Conservation (phyloP, 2,888 invertebrate species). For the Amorpha juglandis region DNA sequence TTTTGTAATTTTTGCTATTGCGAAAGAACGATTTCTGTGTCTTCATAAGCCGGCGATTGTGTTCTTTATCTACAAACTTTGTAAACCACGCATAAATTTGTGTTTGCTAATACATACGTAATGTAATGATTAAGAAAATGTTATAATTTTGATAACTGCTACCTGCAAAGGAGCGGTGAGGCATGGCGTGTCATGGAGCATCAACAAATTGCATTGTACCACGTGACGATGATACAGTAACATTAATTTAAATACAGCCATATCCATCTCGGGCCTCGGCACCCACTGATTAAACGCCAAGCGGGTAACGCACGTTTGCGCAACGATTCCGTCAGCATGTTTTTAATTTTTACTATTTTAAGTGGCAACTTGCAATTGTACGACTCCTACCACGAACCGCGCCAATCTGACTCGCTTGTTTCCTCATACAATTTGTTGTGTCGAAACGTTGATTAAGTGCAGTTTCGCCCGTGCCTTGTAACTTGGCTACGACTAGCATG, state of each 20-base stretch:
- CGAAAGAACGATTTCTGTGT: slow-evolving; percentile 23
- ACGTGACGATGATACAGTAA: not conserved
- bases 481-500: slow-evolving; percentile 35
- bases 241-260: not conserved
- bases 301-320: slow-evolving; percentile 25
- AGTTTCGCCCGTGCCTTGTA: slow-evolving; percentile 37
- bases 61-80: slow-evolving; percentile 19
- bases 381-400: slow-evolving; percentile 30
- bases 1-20: slow-evolving; percentile 28
- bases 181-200: not conserved
- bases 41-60: slow-evolving; percentile 22
- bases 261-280: not conserved
- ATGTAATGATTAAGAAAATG: slow-evolving; percentile 16
- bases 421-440: slow-evolving; percentile 45
- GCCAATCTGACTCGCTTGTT: slow-evolving; percentile 38
- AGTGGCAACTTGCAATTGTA: slow-evolving; percentile 26
- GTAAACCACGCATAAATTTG: slow-evolving; percentile 20
- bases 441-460: slow-evolving; percentile 45
- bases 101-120: slow-evolving; percentile 5
- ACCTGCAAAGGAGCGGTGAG: not conserved
- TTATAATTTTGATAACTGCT: not conserved
- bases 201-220: not conserved
- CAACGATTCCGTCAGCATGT: slow-evolving; percentile 27
- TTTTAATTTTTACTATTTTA: slow-evolving; percentile 27
- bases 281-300: slow-evolving; percentile 11